Percentiles rank a stretch among this genome's conserved stretches.
Evolutionary conservation across 1,140 invertebrate species (phyloP).

Genomic region (Bilobella aurantiaca): DNA sequence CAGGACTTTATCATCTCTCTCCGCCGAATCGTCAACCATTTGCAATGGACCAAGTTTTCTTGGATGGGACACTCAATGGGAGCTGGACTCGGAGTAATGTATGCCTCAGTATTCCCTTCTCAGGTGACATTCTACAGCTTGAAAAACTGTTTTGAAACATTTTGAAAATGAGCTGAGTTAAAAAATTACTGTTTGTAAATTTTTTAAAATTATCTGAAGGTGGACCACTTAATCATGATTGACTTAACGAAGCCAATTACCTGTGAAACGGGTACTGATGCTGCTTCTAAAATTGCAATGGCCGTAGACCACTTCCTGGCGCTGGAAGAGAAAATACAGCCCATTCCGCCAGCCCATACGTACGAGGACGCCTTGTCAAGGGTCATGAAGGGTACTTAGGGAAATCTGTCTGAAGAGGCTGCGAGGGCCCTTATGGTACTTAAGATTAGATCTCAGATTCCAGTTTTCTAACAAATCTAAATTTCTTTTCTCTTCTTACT

Average conservation of each 20-base stretch:
- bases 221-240: conserved; percentile 17
- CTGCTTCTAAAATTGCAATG: conserved; percentile 5
- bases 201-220: conserved; percentile 6
- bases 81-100: conserved; percentile 19
- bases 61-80: conserved; percentile 27
- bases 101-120: conserved; percentile 18
- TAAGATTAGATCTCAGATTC: neutral
- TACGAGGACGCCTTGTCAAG: conserved; percentile 19
- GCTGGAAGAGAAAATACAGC: conserved; percentile 21
- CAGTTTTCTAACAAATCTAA: neutral
- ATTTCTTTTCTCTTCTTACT: neutral
- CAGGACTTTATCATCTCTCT: conserved; percentile 24
- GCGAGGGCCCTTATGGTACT: conserved; percentile 23
- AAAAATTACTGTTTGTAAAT: neutral
- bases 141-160: neutral
- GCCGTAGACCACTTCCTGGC: conserved; percentile 12
- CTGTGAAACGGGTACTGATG: neutral
- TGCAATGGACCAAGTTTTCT: conserved; percentile 28
- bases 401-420: conserved; percentile 16
- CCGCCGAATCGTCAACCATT: conserved; percentile 18
- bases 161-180: neutral
- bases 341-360: conserved; percentile 19
- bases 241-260: conserved; percentile 26
- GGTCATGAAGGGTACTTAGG: conserved; percentile 19
- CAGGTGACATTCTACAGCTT: conserved; percentile 10